Conservation (phyloP, 2,113 vertebrate species). For the Rattus norvegicus region GRCr8 NC_086019.1:5694501-5695000, state of each 20-base stretch:
- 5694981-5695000: conserved; percentile 50
- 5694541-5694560: not conserved
- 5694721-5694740: not conserved
- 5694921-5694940: conserved; percentile 29
- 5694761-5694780: not conserved
- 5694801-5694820: not conserved
- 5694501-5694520: not conserved
- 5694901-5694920: not conserved
- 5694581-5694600: not conserved
- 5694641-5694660: not conserved
- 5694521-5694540: not conserved
- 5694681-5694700: not conserved
- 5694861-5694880: conserved; percentile 37
- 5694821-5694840: not conserved
- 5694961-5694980: conserved; percentile 29
- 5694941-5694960: conserved; percentile 24
- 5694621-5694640: not conserved
- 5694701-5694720: not conserved
- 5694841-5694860: conserved; percentile 23
- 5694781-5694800: not conserved
- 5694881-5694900: not conserved
- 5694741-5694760: not conserved
- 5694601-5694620: not conserved
- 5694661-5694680: not conserved
- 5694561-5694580: not conserved